These are phyloP conservation scores for Drosophila helvetica DNA, from an alignment of 2,888 invertebrate species.

Conservation along the genomic window DNA sequence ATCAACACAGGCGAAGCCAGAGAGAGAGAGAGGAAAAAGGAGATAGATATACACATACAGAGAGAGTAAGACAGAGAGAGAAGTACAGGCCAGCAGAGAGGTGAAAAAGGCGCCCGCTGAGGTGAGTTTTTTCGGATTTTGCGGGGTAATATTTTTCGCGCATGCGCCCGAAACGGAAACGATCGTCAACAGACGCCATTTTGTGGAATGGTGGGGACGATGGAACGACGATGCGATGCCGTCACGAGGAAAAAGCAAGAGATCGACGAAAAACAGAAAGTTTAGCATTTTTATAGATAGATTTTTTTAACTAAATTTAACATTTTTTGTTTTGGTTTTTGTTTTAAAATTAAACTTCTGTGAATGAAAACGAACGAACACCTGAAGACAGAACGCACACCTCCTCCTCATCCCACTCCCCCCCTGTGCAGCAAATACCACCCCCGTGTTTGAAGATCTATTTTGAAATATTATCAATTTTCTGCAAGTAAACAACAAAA, in stretches of 20 bases:
- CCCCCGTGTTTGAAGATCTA: slow-evolving; percentile 1
- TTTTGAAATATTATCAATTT: slow-evolving; percentile 57
- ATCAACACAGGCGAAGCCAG: not conserved
- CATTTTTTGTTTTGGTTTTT: slow-evolving; percentile 76
- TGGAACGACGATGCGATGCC: slow-evolving; percentile 7
- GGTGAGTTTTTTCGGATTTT: slow-evolving; percentile 20
- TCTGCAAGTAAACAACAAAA: slow-evolving; percentile 59
- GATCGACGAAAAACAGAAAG: slow-evolving; percentile 16
- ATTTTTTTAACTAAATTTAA: slow-evolving; percentile 76
- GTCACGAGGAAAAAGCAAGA: slow-evolving; percentile 8
- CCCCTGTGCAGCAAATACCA: not conserved
- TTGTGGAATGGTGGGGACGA: not conserved
- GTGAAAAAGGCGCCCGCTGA: slow-evolving; percentile 15
- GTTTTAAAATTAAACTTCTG: slow-evolving; percentile 74
- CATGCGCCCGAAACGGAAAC: slow-evolving; percentile 45
- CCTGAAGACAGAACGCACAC: slow-evolving; percentile 42
- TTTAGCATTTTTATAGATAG: slow-evolving; percentile 66
- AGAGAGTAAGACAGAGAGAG: slow-evolving; percentile 5
- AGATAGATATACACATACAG: not conserved
- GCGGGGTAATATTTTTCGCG: slow-evolving; percentile 45
- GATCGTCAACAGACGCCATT: slow-evolving; percentile 25
- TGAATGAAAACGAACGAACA: slow-evolving; percentile 55
- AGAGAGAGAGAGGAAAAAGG: not conserved
- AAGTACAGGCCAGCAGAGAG: slow-evolving; percentile 24
- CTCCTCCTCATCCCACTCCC: slow-evolving; percentile 64